Evolutionary conservation across 1,140 invertebrate species (phyloP), one percentile per base, ranked within the genome.

Genomic region (Antheraea pernyi): DNA sequence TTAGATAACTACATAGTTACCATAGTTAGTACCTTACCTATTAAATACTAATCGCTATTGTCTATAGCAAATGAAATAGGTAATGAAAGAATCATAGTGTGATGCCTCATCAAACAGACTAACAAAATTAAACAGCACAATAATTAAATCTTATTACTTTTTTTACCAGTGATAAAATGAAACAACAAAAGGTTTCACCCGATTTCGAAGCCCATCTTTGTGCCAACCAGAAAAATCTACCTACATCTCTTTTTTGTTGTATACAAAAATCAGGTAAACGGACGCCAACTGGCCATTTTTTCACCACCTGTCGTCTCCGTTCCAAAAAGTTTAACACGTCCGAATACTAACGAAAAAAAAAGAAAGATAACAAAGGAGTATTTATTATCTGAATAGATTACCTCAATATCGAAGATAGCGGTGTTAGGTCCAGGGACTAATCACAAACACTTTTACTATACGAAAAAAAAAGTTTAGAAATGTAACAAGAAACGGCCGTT

Each of bases 361-460:
- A 18, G 60, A 69, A 69, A 64, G 75, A 73, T 76, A 76, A 71
- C 74, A 73, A 73, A 72, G 67, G 61, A 63, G 22, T 72, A 42
- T 53, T 42, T 61, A 37, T 36, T 37, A 75, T 69, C 67, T 68
- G 66, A 68, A 74, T 75, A 61, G 69, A 78, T 77, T 78, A 78
- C 72, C 77, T 78, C 63, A 65, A 75, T 74, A 69, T 4, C 30
- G 19, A 10, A 37, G 77, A 76, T 78, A 76, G 74, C 70, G 73
- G 61, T n/a, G 19, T 61, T 37, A 63, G 16, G 22, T 30, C 61
- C 63, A 42, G 66, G 30, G 48, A 72, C 69, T 65, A 62, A 59
- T 69, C 71, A 72, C 67, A 72, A 72, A 22, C 59, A 60, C 59
- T 60, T 60, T 60, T 60, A 60, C 59, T 60, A 19, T 36, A 22